Evolutionary conservation across 2,888 invertebrate species (phyloP), one percentile per base, ranked within the genome.

Genomic region (Neria commutata): DNA sequence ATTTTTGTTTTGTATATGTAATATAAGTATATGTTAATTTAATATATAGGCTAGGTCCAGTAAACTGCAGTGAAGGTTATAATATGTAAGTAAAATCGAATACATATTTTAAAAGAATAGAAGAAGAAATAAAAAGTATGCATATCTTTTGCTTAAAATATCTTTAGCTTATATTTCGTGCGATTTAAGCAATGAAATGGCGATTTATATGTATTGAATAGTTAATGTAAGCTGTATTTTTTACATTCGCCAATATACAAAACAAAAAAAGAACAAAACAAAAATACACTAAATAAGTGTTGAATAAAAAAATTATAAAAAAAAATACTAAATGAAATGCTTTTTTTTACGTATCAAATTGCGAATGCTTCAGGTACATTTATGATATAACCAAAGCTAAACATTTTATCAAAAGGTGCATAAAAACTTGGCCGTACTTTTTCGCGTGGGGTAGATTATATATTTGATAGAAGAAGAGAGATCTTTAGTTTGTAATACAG

Each of bases 211-310:
- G n/a, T n/a, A n/a, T n/a, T n/a, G 42, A 42, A 42, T 4, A 65
- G 58, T 67, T 63, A 65, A 60, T 51, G 67, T 64, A 63, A 55
- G 58, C 64, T 55, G 47, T 48, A 62, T 66, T 70, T 72, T 72
- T 64, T 67, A 72, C 65, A 72, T 63, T n/a, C n/a, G 71, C 70
- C 70, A 72, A 70, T 23, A 21, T 24, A 24, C 34, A 33, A 63
- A 63, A 50, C 48, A 52, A 49, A 48, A 29, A 23, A 37, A 58
- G 11, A 53, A 17, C 14, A 24, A 49, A 54, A 58, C 34, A 34
- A 48, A 58, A 47, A 70, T 66, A 68, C 65, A 66, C 23, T 40
- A 56, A 54, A 64, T 47, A 59, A 59, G 51, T 54, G 21, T 56
- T 57, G 61, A 56, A 61, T 54, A 53, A 58, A 59, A 56, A 58